Conservation (phyloP, 1,140 invertebrate species). For the Drosophila hydei region DNA sequence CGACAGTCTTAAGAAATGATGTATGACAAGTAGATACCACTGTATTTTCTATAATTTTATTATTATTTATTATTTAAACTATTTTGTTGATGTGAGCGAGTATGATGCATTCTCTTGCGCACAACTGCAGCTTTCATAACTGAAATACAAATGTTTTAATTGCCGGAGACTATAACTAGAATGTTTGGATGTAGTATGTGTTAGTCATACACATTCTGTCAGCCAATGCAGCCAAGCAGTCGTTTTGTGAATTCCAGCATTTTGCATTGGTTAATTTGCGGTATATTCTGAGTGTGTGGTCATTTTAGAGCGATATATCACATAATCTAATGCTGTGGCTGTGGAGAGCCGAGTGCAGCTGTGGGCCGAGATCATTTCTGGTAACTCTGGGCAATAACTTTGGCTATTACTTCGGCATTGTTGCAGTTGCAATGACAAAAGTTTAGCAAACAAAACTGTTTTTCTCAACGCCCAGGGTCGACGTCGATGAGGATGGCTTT, state of each 20-base stretch:
- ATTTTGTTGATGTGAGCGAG: no score
- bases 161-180: no score
- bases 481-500: neutral
- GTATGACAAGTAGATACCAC: no score
- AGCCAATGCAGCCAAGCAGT: no score
- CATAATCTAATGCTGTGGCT: neutral
- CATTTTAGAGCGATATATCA: slow-evolving; percentile 42
- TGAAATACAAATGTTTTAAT: no score
- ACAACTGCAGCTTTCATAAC: no score
- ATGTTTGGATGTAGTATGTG: no score
- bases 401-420: slow-evolving; percentile 57
- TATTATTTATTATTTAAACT: no score
- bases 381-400: slow-evolving; percentile 26
- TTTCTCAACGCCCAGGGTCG: slow-evolving; percentile 41
- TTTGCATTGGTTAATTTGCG: slow-evolving; percentile 27
- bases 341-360: slow-evolving; percentile 2
- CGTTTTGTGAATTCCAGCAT: neutral
- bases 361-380: slow-evolving; percentile 24
- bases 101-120: no score
- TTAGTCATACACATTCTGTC: no score
- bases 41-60: no score
- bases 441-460: slow-evolving; percentile 76
- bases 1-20: no score
- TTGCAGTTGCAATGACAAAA: slow-evolving; percentile 69
- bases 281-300: slow-evolving; percentile 6